Evolutionary conservation across 2,797 vertebrate genomes (phyloP), one percentile per base, ranked within the genome.

Genomic region (Sylvilagus floridanus): DNA sequence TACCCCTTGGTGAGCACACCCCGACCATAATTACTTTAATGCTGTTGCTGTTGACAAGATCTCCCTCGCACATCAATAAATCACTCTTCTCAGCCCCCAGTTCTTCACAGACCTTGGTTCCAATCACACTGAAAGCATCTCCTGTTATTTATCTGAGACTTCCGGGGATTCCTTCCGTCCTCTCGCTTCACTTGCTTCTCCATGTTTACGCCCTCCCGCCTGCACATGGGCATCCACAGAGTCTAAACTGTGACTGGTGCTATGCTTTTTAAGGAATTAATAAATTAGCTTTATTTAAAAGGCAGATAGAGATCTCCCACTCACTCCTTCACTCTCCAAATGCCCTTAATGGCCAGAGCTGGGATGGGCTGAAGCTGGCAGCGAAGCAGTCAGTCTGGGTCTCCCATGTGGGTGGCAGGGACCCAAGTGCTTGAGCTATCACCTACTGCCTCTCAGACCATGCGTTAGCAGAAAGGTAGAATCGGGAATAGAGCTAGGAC

Each of bases 81-180:
- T 89, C 63, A 69, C 0, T 6, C 21, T 47, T 95, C 90, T 83
- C 66, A 32, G 73, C 72, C 24, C 79, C 19, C 17, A 57, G 60
- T 42, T 96, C 57, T 94, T 97, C 35, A 60, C 7, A 90, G 92
- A 95, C 30, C 13, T 35, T 11, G 3, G 63, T 72, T 95, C 47
- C 47, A 77, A 68, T 93, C 69, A 32, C 72, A 75, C 0, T 69
- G 91, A 62, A 93, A 94, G 37, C 88, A 11, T 90, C 95, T 86
- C 90, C 88, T 94, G 52, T 71, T 93, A 86, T 91, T 95, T 93
- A 73, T 79, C 42, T 90, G 88, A 91, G 91, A 5, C 6, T 92
- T 65, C 73, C 93, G 63, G 72, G 79, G 69, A 95, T 60, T 92
- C 76, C 54, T 76, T n/a, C 1, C 28, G 50, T 86, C 82, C 83